Evolutionary conservation across 1,140 invertebrate species (phyloP), one percentile per base, ranked within the genome.

Genomic region (Heliconius hermathena): DNA sequence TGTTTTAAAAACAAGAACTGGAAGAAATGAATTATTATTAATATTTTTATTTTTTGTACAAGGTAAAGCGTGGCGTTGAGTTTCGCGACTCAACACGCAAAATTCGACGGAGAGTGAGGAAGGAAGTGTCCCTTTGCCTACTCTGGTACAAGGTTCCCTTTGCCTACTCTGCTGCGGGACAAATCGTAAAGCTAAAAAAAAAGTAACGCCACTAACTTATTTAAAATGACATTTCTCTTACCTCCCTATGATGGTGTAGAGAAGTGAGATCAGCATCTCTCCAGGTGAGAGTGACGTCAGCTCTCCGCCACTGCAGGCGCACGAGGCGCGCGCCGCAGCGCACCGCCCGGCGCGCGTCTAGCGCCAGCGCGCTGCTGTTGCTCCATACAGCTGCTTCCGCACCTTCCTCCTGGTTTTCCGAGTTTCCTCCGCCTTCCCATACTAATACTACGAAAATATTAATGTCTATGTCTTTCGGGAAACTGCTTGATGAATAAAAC

Each of bases 301-400:
- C 91, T 3, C 90, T 80, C 2, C 91, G 79, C 93, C 93, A 94
- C 77, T 94, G 93, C 74, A 94, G 78, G 8, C 93, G 73, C 36
- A 94, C 91, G 6, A 93, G 88, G 9, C 93, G 81, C 8, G 93
- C 93, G 3, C 89, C 89, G 66, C 93, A 94, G 0, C 90, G 87
- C n/a, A 94, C 87, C 1, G 91, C 93, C 8, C 91, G 79, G 0
- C 93, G 83, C 0, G 92, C 93, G 80, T 94, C 93, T 29, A 94
- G 16, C 2, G 89, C 91, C 1, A 94, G 70, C 8, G 92, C 84
- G 38, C 88, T 91, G 81, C 91, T 92, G 81, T 94, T 94, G 74
- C 91, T 93, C 92, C 91, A 94, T 16, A 94, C 85, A 0, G 91
- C 92, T 1, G 90, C 87, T 76, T 94, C 92, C 0, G 90, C 90